Percentiles rank a stretch among this genome's conserved stretches.
These are phyloP conservation scores for Coelopa frigida DNA, from an alignment of 1,140 invertebrate species.

Conservation along the genomic window DNA sequence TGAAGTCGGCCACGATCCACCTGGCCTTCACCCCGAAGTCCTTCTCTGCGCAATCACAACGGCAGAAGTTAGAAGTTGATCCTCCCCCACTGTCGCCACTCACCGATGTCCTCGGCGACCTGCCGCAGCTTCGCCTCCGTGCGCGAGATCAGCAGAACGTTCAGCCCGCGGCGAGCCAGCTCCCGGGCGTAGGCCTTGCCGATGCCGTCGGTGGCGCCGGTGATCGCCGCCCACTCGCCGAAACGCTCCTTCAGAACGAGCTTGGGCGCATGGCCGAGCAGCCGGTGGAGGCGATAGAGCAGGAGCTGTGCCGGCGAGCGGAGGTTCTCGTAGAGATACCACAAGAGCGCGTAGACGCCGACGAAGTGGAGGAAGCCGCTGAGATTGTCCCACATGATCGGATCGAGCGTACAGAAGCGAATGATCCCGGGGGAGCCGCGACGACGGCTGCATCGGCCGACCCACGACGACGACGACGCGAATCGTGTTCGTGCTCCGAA, in stretches of 20 bases:
- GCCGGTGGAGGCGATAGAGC: slow-evolving; percentile 13
- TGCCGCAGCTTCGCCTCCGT: slow-evolving; percentile 63
- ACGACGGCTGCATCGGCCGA: too few species aligned
- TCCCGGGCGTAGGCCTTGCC: slow-evolving; percentile 82
- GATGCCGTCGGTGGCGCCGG: slow-evolving; percentile 91
- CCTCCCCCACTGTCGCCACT: slow-evolving; percentile 13
- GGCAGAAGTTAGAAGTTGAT: neutral
- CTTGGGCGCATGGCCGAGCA: neutral
- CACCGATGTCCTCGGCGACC: slow-evolving; percentile 70
- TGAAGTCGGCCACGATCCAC: slow-evolving; percentile 72
- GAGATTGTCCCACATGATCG: neutral
- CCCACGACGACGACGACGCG: too few species aligned
- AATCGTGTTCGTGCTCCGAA: too few species aligned
- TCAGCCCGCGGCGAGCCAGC: slow-evolving; percentile 68
- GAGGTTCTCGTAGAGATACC: slow-evolving; percentile 30
- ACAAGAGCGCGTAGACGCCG: slow-evolving; percentile 20
- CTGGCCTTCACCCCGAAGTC: slow-evolving; percentile 59
- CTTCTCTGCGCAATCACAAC: slow-evolving; percentile 49
- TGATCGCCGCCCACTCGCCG: slow-evolving; percentile 60
- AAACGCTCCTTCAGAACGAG: slow-evolving; percentile 20
- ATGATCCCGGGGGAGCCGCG: too few species aligned
- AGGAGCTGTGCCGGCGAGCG: slow-evolving; percentile 17
- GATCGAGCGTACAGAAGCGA: too few species aligned
- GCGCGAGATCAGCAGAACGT: slow-evolving; percentile 77
- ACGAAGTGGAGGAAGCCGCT: slow-evolving; percentile 20